Conservation (phyloP, 2,888 invertebrate genomes). For the Octonoba sinensis region DNA sequence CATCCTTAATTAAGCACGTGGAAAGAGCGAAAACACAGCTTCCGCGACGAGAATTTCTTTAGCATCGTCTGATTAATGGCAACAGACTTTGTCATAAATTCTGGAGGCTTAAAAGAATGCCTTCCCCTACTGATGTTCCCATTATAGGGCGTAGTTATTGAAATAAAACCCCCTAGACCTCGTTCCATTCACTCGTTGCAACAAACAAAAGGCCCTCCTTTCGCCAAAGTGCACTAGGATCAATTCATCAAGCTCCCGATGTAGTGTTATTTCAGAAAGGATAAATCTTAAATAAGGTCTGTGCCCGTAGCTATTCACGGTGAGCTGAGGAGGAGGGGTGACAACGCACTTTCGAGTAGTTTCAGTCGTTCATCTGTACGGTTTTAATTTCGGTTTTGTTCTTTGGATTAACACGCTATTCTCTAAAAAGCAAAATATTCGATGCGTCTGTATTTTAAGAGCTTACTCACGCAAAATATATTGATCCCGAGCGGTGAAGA, state of each 20-base stretch:
- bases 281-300: conserved; percentile 56
- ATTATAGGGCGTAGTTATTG: conserved; percentile 60
- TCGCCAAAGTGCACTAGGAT: conserved; percentile 35
- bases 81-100: conserved; percentile 61
- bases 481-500: too few relatives aligned
- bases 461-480: too few relatives aligned
- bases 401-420: too few relatives aligned
- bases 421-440: too few relatives aligned
- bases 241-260: conserved; percentile 50
- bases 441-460: too few relatives aligned
- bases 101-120: conserved; percentile 60
- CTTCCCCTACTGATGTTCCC: conserved; percentile 57
- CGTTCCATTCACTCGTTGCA: conserved; percentile 49
- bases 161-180: conserved; percentile 55
- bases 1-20: conserved; percentile 59
- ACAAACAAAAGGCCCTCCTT: conserved; percentile 50
- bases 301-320: conserved; percentile 7
- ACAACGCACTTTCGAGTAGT: not conserved
- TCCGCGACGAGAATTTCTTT: conserved; percentile 36
- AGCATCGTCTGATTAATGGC: conserved; percentile 50
- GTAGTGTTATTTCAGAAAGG: conserved; percentile 56
- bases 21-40: conserved; percentile 26
- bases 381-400: conserved; percentile 54
- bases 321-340: not conserved
- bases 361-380: conserved; percentile 17